Evolutionary conservation across 37 sponge, comb jelly and placozoan genomes (phyloP).

Genomic region (Diacarnus erythraeanus): DNA sequence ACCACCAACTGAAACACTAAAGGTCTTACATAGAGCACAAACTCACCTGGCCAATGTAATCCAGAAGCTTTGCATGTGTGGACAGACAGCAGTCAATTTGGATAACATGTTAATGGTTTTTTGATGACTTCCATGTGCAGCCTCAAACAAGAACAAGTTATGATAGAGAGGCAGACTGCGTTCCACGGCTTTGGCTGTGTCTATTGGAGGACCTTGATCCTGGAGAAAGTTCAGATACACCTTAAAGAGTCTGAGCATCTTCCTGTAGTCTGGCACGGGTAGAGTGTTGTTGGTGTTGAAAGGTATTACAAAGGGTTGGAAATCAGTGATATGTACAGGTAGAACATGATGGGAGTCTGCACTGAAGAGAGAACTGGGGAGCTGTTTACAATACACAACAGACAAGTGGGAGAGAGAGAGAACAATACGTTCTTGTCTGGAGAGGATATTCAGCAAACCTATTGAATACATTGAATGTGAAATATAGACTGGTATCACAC

Average conservation of each 20-base stretch:
- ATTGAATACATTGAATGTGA: no score
- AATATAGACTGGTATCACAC: no score
- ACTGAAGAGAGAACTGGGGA: background rate
- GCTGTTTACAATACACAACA: background rate
- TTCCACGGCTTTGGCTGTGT: background rate
- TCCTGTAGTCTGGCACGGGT: background rate
- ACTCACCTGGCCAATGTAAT: background rate
- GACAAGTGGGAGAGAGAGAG: background rate
- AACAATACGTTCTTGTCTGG: background rate
- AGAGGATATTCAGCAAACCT: background rate
- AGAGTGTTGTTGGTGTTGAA: background rate
- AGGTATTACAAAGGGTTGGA: background rate
- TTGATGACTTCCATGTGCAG: slow-evolving; percentile 2
- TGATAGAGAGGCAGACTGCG: background rate
- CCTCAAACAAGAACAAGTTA: slow-evolving; percentile 24
- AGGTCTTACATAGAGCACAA: background rate
- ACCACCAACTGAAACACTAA: no score
- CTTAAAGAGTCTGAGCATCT: slow-evolving; percentile 11
- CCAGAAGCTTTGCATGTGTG: background rate
- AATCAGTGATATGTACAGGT: background rate
- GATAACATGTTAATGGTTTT: slow-evolving; percentile 7
- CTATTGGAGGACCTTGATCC: background rate
- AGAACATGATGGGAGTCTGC: background rate
- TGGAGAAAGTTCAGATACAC: background rate
- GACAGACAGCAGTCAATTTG: background rate